Conservation (phyloP, 2,888 invertebrate species). For the Pristionchus japonicus region DNA sequence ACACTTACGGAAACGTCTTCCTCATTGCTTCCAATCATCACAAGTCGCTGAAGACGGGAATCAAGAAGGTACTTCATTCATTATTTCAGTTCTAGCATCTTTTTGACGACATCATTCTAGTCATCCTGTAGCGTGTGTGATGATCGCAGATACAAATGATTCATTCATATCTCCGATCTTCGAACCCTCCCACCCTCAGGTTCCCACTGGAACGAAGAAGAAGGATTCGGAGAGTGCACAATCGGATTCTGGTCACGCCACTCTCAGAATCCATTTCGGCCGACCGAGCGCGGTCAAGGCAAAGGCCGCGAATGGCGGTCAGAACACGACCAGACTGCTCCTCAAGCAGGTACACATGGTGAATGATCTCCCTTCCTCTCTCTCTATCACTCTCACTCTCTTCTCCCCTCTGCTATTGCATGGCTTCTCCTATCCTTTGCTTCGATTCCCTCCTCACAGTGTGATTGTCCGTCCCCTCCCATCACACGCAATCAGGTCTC, state of each 20-base stretch:
- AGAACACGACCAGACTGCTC: conserved; percentile 56
- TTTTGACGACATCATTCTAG: not conserved
- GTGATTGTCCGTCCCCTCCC: not conserved
- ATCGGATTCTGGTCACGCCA: conserved; percentile 64
- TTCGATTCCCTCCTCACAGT: not conserved
- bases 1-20: conserved; percentile 90
- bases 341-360: conserved; percentile 59
- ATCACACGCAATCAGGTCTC: too few relatives aligned
- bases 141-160: not conserved
- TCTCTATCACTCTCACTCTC: not conserved
- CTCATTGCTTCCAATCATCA: conserved; percentile 73
- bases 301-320: conserved; percentile 33
- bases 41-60: conserved; percentile 65
- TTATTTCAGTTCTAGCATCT: not conserved
- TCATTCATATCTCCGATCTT: not conserved
- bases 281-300: conserved; percentile 42
- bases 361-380: not conserved
- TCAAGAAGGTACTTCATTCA: conserved; percentile 66
- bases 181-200: not conserved
- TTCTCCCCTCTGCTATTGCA: not conserved
- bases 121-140: not conserved
- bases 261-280: conserved; percentile 71
- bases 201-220: conserved; percentile 7
- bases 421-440: conserved; percentile 10
- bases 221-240: conserved; percentile 62